Conservation (phyloP, 1,140 invertebrate genomes). For the Vanessa tameamea region DNA sequence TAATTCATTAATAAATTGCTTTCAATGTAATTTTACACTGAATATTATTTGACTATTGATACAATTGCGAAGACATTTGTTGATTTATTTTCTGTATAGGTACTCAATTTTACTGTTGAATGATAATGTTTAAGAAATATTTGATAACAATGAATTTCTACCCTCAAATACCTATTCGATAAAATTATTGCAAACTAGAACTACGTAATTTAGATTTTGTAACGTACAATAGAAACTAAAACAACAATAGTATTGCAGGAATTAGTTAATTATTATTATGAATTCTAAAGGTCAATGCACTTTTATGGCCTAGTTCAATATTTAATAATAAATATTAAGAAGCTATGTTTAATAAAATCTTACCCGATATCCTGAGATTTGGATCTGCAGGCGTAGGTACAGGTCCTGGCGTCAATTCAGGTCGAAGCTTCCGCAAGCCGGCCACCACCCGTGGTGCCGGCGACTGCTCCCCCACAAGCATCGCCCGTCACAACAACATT, state of each 20-base stretch:
- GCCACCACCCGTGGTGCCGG: constrained; percentile 77
- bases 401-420: constrained; percentile 72
- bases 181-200: background rate
- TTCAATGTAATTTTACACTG: too few species aligned
- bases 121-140: too few species aligned
- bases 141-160: too few species aligned
- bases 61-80: too few species aligned
- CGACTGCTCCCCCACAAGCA: constrained; percentile 76
- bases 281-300: background rate
- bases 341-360: background rate
- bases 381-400: constrained; percentile 69
- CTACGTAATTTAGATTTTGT: too few species aligned
- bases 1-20: too few species aligned
- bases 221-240: background rate
- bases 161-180: background rate
- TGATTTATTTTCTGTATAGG: too few species aligned
- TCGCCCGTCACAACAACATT: constrained; percentile 69
- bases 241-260: background rate
- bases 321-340: background rate
- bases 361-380: constrained; percentile 74
- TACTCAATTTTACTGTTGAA: too few species aligned
- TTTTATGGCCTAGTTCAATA: background rate
- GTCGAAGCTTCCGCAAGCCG: constrained; percentile 72
- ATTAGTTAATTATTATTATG: background rate
- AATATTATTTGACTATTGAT: too few species aligned